Conservation (phyloP, 1,140 invertebrate species). For the Heterodera carotae region DNA sequence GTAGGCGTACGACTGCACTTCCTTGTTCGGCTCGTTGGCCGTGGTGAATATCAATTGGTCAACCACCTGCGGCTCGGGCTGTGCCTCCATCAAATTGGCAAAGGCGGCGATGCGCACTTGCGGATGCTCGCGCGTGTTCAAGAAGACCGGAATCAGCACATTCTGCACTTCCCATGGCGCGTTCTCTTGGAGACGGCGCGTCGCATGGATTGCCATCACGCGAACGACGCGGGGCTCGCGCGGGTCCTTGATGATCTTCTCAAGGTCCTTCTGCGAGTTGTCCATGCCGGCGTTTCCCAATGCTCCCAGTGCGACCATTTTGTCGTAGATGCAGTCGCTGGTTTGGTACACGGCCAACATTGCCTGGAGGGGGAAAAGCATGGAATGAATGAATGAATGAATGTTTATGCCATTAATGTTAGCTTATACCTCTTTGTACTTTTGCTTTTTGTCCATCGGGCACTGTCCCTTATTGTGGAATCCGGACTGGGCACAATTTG, state of each 20-base stretch:
- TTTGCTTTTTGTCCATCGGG: constrained; percentile 43
- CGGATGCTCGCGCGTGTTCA: constrained; percentile 44
- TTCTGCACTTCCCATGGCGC: constrained; percentile 47
- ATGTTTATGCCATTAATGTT: background rate
- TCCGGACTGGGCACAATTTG: constrained; percentile 19
- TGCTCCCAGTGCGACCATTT: constrained; percentile 47
- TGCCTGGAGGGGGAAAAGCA: constrained; percentile 25
- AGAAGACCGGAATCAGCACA: constrained; percentile 50
- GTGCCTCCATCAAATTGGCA: constrained; percentile 44
- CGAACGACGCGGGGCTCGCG: constrained; percentile 40
- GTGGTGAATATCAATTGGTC: constrained; percentile 43
- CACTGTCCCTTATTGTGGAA: constrained; percentile 41
- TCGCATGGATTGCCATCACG: constrained; percentile 40
- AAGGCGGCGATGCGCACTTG: constrained; percentile 55
- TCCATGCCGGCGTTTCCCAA: constrained; percentile 52
- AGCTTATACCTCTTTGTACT: constrained; percentile 44
- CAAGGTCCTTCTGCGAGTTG: constrained; percentile 42
- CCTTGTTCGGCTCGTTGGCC: constrained; percentile 38
- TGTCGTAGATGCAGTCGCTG: constrained; percentile 48
- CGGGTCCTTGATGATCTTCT: constrained; percentile 44
- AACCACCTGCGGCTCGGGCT: constrained; percentile 31
- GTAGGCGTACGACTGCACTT: constrained; percentile 51
- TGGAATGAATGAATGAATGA: background rate
- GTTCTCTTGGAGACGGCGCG: constrained; percentile 37
- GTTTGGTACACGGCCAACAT: constrained; percentile 42